phyloP scores from a whole-genome alignment of 1,140 invertebrate genomes.

The Platyura marginata region DNA sequence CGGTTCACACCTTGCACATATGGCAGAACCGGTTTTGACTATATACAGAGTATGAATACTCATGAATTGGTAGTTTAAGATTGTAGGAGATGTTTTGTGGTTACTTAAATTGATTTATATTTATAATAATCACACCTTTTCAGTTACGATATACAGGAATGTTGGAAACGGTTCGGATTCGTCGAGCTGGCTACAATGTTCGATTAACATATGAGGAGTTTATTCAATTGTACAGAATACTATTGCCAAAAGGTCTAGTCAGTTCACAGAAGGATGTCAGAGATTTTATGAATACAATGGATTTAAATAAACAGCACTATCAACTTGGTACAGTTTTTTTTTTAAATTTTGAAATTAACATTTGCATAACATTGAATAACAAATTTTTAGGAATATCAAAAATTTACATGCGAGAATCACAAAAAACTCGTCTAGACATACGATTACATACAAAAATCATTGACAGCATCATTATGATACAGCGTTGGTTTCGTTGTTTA shows the following conservation, averaged over 20 bases:
- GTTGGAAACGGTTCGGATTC: constrained; percentile 88
- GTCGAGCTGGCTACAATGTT: constrained; percentile 91
- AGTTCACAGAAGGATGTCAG: constrained; percentile 64
- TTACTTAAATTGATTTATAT: neutral
- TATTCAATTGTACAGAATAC: constrained; percentile 75
- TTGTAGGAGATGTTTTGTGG: no score
- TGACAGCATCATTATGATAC: constrained; percentile 76
- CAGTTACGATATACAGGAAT: constrained; percentile 81
- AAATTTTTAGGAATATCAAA: constrained; percentile 43
- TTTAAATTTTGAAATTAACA: neutral
- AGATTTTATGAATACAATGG: constrained; percentile 57
- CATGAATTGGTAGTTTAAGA: no score
- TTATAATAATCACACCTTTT: neutral
- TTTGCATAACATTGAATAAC: neutral
- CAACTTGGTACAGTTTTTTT: constrained; percentile 47
- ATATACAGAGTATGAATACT: no score
- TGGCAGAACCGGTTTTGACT: no score
- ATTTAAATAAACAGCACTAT: constrained; percentile 76
- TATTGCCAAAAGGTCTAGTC: constrained; percentile 69
- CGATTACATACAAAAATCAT: constrained; percentile 86
- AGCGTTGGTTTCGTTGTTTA: constrained; percentile 76
- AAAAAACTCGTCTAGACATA: constrained; percentile 82
- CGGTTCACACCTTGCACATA: no score
- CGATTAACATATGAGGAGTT: constrained; percentile 86
- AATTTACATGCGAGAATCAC: constrained; percentile 85